These are phyloP conservation scores for Ornithoptera alexandrae DNA, from an alignment of 2,888 invertebrate species.

Conservation along the genomic window DNA sequence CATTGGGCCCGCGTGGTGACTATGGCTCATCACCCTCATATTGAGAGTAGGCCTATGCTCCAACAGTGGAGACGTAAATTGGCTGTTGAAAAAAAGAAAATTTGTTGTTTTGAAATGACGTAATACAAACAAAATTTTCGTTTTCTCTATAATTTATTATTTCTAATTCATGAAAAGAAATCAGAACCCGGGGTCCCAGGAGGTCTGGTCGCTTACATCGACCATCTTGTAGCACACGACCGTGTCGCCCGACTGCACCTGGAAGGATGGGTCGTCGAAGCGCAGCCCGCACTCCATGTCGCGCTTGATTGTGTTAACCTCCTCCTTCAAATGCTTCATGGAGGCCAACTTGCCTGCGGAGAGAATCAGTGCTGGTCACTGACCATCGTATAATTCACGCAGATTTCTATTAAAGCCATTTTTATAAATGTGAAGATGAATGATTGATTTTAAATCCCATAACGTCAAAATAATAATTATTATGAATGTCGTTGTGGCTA, in stretches of 20 bases:
- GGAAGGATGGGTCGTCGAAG: slow-evolving; percentile 82
- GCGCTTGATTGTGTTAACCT: slow-evolving; percentile 89
- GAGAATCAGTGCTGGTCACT: too few species aligned
- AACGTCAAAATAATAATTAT: too few species aligned
- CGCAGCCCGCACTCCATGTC: slow-evolving; percentile 94
- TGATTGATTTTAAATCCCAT: too few species aligned
- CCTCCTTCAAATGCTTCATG: slow-evolving; percentile 93
- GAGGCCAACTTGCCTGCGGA: slow-evolving; percentile 84
- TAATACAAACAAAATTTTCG: not conserved
- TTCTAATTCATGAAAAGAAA: slow-evolving; percentile 38
- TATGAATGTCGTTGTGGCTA: too few species aligned
- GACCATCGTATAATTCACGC: too few species aligned
- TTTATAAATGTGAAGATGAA: too few species aligned
- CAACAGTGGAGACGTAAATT: too few species aligned
- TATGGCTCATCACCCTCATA: too few species aligned
- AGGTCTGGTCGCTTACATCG: slow-evolving; percentile 82
- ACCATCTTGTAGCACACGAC: slow-evolving; percentile 87
- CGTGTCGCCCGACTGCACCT: slow-evolving; percentile 87
- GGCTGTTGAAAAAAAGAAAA: too few species aligned
- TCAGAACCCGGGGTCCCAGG: slow-evolving; percentile 94
- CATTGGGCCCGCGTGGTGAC: too few species aligned
- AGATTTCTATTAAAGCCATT: too few species aligned
- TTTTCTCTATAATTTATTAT: slow-evolving; percentile 17
- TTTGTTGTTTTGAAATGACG: not conserved
- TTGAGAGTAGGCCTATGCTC: too few species aligned